Percentiles rank a stretch among this genome's conserved stretches.
These are phyloP conservation scores for Gorsachius goisagi DNA, from an alignment of 2,113 vertebrate genomes.

Conservation along the genomic window DNA sequence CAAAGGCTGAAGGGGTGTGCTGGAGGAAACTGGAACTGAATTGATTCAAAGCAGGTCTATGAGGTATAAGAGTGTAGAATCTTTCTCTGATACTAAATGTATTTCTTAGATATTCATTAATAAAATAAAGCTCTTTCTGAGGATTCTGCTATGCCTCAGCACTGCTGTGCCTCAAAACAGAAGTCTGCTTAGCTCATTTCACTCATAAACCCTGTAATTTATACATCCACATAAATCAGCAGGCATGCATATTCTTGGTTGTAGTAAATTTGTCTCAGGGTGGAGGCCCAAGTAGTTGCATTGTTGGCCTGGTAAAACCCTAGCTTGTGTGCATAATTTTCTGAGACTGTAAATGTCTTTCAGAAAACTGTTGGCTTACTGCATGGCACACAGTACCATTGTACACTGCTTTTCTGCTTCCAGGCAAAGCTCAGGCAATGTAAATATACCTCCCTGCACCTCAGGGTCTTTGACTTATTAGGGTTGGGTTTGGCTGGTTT, in stretches of 20 bases:
- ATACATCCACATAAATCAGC: background rate
- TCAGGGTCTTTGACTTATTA: background rate
- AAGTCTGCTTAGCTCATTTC: background rate
- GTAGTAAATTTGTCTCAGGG: background rate
- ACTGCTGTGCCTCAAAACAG: background rate
- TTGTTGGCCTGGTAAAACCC: background rate
- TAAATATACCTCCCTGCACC: background rate
- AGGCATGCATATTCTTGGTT: background rate
- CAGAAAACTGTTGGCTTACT: background rate
- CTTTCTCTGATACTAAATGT: background rate
- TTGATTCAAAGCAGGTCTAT: background rate
- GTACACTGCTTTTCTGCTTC: background rate
- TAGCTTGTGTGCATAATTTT: background rate
- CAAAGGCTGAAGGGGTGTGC: background rate
- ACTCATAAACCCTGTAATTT: background rate
- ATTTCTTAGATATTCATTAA: background rate
- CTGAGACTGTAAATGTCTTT: background rate
- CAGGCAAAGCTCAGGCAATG: background rate
- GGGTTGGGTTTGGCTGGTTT: background rate
- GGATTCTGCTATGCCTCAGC: background rate
- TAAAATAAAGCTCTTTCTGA: background rate
- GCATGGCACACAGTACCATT: background rate
- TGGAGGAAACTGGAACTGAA: background rate
- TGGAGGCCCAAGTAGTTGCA: background rate
- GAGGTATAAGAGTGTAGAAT: background rate